A percentile compares a stretch with the other conserved stretches of the same genome.
Evolutionary conservation across 2,113 vertebrate species (phyloP).

Genomic region (Paracanthobrama guichenoti): DNA sequence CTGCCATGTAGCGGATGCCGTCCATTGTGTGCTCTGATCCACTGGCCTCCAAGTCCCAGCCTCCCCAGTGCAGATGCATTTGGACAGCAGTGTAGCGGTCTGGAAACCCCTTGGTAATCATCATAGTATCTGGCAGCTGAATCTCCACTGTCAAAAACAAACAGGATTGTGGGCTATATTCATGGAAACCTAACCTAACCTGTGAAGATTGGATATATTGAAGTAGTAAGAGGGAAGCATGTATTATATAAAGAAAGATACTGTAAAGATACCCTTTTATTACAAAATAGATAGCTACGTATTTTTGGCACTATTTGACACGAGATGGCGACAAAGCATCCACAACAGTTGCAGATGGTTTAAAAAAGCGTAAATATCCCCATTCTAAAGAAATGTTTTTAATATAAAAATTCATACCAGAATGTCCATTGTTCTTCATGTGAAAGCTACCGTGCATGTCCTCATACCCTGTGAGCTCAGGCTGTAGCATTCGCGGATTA

Average conservation of each 20-base stretch:
- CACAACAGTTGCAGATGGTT: not conserved
- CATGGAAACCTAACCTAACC: not conserved
- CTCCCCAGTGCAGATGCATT: constrained; percentile 95
- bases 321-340: not conserved
- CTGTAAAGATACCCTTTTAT: not conserved
- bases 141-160: constrained; percentile 80
- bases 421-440: constrained; percentile 88
- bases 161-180: not conserved
- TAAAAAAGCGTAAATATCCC: not conserved
- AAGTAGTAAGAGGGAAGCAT: not conserved
- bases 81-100: constrained; percentile 78
- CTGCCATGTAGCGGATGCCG: constrained; percentile 81
- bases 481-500: constrained; percentile 70
- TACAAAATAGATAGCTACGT: not conserved
- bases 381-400: not conserved
- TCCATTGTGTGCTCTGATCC: constrained; percentile 92
- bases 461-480: constrained; percentile 78
- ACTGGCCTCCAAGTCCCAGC: constrained; percentile 78
- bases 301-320: not conserved
- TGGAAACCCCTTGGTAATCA: constrained; percentile 74
- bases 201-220: not conserved
- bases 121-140: constrained; percentile 79
- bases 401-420: constrained; percentile 72
- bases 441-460: constrained; percentile 66
- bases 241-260: not conserved